Evolutionary conservation across 2,797 vertebrate genomes (phyloP).

Genomic region (Remorina albescens): DNA sequence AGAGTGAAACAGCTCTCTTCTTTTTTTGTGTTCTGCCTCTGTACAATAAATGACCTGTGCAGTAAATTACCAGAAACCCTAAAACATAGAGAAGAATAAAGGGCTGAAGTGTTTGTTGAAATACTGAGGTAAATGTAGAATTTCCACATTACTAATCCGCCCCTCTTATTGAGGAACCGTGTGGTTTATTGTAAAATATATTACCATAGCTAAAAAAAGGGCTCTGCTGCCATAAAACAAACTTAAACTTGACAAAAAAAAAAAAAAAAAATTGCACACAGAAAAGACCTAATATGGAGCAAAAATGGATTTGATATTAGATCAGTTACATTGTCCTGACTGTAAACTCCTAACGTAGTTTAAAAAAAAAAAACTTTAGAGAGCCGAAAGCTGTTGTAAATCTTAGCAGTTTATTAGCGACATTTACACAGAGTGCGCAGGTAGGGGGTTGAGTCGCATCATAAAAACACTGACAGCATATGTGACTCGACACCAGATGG

Average conservation of each 20-base stretch:
- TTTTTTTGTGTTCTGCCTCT: slow-evolving; percentile 6
- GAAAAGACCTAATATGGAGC: not conserved
- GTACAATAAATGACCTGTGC: not conserved
- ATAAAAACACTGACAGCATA: slow-evolving; percentile 25
- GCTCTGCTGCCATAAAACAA: not conserved
- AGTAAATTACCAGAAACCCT: not conserved
- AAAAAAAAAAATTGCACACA: not conserved
- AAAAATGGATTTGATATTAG: slow-evolving; percentile 1
- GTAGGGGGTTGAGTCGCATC: slow-evolving; percentile 27
- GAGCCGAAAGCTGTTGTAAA: slow-evolving; percentile 18
- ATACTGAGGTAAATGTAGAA: not conserved
- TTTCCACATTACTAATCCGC: not conserved
- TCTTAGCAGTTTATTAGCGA: slow-evolving; percentile 25
- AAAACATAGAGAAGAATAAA: not conserved
- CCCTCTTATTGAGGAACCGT: not conserved
- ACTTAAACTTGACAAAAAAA: not conserved
- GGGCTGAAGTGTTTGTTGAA: slow-evolving; percentile 1
- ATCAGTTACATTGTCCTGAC: not conserved
- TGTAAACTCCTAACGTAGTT: not conserved
- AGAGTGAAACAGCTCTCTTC: not conserved
- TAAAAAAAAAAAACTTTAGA: slow-evolving; percentile 1
- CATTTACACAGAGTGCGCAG: slow-evolving; percentile 28
- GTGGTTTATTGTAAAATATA: not conserved
- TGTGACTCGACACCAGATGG: slow-evolving; percentile 13
- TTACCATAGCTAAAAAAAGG: not conserved